phyloP scores from a whole-genome alignment of 2,113 vertebrate species.

The Petrocephalus zakoni region DNA sequence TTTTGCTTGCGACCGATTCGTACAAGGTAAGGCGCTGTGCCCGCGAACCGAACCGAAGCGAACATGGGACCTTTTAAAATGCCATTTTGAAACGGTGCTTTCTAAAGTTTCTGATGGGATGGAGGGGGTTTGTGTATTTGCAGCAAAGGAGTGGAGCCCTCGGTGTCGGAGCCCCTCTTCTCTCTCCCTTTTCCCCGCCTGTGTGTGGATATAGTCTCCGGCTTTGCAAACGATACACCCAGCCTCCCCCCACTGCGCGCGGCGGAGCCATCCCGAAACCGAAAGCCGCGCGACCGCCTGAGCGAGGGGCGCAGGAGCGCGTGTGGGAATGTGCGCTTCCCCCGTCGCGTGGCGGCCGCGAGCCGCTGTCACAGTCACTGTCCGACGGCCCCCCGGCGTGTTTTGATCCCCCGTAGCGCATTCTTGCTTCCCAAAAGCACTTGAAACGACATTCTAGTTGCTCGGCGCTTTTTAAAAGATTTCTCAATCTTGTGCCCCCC shows the following conservation, averaged over 20 bases:
- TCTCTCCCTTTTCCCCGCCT: background rate
- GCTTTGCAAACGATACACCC: background rate
- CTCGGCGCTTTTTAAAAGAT: no score
- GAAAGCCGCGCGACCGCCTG: background rate
- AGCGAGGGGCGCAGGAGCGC: background rate
- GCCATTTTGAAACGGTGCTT: background rate
- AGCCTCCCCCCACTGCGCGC: background rate
- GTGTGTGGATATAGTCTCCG: background rate
- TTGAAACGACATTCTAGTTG: background rate
- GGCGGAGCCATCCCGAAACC: background rate
- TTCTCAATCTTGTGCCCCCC: background rate
- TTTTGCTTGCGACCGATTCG: conserved; percentile 63
- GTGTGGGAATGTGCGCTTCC: background rate
- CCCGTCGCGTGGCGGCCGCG: background rate
- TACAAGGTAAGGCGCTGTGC: conserved; percentile 55
- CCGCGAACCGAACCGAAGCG: no score
- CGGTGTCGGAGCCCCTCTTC: background rate
- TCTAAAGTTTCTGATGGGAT: background rate
- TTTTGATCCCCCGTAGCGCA: background rate
- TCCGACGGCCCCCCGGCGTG: no score
- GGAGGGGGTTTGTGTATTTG: background rate
- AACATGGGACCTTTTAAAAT: background rate
- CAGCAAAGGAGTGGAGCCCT: background rate
- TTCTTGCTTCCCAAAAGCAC: background rate
- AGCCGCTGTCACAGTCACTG: no score